These are phyloP conservation scores for Odontesthes bonariensis DNA, from an alignment of 2,113 vertebrate genomes.

Conservation along the genomic window DNA sequence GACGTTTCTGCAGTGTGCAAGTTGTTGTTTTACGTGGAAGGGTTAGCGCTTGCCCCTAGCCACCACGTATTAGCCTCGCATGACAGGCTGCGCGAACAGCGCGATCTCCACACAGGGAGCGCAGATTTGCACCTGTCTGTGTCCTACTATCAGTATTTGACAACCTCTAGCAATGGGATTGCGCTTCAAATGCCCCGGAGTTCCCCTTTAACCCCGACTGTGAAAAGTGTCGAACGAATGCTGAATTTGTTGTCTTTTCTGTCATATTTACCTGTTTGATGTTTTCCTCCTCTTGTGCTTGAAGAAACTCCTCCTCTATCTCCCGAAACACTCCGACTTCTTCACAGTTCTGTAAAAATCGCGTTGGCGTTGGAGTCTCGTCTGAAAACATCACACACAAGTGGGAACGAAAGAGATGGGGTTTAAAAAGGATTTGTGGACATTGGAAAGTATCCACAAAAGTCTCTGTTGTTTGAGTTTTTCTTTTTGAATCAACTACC, in stretches of 20 bases:
- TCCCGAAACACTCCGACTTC: conserved; percentile 98
- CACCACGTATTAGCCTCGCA: too few species aligned
- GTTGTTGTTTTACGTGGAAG: too few species aligned
- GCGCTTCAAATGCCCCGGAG: background rate
- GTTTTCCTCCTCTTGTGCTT: conserved; percentile 93
- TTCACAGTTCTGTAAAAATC: conserved; percentile 97
- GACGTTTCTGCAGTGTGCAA: too few species aligned
- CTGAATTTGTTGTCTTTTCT: background rate
- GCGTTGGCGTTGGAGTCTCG: conserved; percentile 96
- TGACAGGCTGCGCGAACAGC: too few species aligned
- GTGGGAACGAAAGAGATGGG: conserved; percentile 6
- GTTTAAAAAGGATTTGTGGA: background rate
- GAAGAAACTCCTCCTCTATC: conserved; percentile 94
- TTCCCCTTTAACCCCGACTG: too few species aligned
- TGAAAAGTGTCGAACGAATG: background rate
- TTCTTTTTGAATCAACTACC: conserved; percentile 13
- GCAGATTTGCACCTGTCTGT: too few species aligned
- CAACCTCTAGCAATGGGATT: too few species aligned
- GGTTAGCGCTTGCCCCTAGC: too few species aligned
- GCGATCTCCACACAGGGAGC: too few species aligned
- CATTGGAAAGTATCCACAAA: background rate
- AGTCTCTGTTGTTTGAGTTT: background rate
- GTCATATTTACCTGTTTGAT: conserved; percentile 87
- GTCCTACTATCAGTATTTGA: too few species aligned
- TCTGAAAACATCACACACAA: conserved; percentile 81